Percentiles rank a stretch among this genome's conserved stretches.
Conservation (phyloP, 2,797 vertebrate genomes). For the Smutsia gigantea region DNA sequence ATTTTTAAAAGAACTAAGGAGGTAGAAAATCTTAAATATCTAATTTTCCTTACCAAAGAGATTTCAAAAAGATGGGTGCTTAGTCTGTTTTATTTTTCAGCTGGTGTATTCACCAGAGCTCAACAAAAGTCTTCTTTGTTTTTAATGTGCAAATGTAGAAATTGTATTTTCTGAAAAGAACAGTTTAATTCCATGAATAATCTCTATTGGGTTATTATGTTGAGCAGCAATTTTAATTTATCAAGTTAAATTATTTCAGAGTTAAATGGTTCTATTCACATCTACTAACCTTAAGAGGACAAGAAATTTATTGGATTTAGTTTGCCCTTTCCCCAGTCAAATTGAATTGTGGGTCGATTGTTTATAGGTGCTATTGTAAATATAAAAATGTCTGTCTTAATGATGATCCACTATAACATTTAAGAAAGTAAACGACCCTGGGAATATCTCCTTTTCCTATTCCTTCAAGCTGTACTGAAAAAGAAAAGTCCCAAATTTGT, state of each 20-base stretch:
- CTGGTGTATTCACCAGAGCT: too few species aligned
- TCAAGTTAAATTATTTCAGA: constrained; percentile 42
- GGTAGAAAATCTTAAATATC: too few species aligned
- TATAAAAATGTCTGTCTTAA: constrained; percentile 13
- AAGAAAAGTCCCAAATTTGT: background rate
- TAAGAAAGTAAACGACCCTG: constrained; percentile 21
- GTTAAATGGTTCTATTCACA: constrained; percentile 44
- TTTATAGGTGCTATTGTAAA: background rate
- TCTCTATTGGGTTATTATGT: constrained; percentile 10
- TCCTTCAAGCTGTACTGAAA: background rate
- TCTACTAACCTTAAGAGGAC: constrained; percentile 27
- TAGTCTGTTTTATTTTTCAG: too few species aligned
- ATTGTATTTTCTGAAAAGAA: constrained; percentile 42
- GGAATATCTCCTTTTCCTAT: background rate
- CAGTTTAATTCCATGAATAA: constrained; percentile 40
- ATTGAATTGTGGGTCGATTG: background rate
- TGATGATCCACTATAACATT: background rate
- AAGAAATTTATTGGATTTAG: constrained; percentile 32
- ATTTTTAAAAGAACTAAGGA: too few species aligned
- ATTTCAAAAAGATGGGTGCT: too few species aligned
- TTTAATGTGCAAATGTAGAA: too few species aligned
- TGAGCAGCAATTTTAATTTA: constrained; percentile 27
- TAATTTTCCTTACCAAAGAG: too few species aligned
- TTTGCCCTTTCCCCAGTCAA: constrained; percentile 31
- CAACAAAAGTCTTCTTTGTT: too few species aligned